Evolutionary conservation across 2,797 vertebrate genomes (phyloP).

Genomic region (Decapterus maruadsi): DNA sequence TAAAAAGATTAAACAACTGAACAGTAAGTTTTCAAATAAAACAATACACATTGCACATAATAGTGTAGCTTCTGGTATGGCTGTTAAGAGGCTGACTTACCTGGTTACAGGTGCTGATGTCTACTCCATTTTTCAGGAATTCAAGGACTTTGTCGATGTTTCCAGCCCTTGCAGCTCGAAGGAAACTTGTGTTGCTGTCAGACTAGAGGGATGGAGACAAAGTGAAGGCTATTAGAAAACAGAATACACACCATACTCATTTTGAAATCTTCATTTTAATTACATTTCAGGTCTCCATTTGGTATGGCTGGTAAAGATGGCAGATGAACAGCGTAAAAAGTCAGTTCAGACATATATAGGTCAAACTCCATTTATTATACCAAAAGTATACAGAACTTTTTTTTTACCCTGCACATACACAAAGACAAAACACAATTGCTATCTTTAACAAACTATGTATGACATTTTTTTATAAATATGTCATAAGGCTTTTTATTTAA

Average conservation of each 20-base stretch:
- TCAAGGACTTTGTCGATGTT: conserved; percentile 98
- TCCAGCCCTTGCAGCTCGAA: conserved; percentile 95
- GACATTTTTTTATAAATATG: neutral
- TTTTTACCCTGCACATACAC: too few species aligned
- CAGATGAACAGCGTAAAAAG: neutral
- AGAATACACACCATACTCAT: neutral
- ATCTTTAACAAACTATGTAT: neutral
- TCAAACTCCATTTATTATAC: neutral
- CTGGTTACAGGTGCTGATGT: conserved; percentile 98
- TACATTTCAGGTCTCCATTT: neutral
- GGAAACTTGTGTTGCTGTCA: conserved; percentile 98
- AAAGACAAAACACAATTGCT: neutral
- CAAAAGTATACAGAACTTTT: neutral
- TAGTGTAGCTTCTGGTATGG: neutral
- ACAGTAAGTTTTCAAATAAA: too few species aligned
- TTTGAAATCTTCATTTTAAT: neutral
- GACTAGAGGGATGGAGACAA: conserved; percentile 84
- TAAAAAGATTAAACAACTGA: neutral
- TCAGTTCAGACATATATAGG: neutral
- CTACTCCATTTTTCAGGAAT: conserved; percentile 95
- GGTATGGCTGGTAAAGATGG: neutral
- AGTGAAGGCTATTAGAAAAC: conserved; percentile 26
- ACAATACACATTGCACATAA: neutral
- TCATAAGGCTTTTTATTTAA: neutral
- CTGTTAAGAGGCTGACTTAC: conserved; percentile 45